These are phyloP conservation scores for Ctenochaetus hawaiiensis DNA, from an alignment of 2,797 vertebrate genomes.

Conservation along the genomic window DNA sequence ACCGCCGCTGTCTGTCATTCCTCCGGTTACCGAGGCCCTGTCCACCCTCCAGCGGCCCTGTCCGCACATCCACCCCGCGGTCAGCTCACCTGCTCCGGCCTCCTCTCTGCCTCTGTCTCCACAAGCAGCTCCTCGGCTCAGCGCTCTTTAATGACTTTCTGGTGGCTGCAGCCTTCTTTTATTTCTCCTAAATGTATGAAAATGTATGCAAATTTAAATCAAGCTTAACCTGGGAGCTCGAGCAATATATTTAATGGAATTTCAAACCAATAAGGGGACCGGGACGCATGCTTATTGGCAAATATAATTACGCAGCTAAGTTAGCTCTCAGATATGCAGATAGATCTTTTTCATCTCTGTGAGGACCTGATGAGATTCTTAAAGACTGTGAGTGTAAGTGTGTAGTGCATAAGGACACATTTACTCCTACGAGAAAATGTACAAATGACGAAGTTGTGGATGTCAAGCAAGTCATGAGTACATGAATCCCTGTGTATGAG, in stretches of 20 bases:
- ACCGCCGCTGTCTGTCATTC: conserved; percentile 35
- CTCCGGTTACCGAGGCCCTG: conserved; percentile 45
- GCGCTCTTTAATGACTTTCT: conserved; percentile 95
- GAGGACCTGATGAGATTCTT: conserved; percentile 77
- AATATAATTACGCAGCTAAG: conserved; percentile 91
- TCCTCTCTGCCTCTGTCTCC: conserved; percentile 83
- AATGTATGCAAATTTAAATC: conserved; percentile 99
- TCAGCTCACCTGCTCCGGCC: conserved; percentile 90
- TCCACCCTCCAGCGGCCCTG: conserved; percentile 50
- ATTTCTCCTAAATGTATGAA: conserved; percentile 99
- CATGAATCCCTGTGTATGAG: not conserved
- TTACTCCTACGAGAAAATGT: conserved; percentile 14
- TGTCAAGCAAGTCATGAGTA: not conserved
- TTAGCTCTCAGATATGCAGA: conserved; percentile 88
- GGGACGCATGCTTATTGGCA: conserved; percentile 88
- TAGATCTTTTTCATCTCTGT: conserved; percentile 82
- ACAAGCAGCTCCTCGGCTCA: conserved; percentile 82
- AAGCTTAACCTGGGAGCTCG: conserved; percentile 96
- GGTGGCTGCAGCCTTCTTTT: conserved; percentile 96
- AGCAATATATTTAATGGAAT: conserved; percentile 98
- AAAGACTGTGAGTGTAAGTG: conserved; percentile 61
- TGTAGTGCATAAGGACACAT: conserved; percentile 37
- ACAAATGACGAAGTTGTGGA: conserved; percentile 5
- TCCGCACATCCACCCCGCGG: conserved; percentile 55
- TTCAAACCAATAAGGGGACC: conserved; percentile 94